Evolutionary conservation across 2,797 vertebrate species (phyloP), one percentile per base, ranked within the genome.

Genomic region (Enteromius fasciolatus): DNA sequence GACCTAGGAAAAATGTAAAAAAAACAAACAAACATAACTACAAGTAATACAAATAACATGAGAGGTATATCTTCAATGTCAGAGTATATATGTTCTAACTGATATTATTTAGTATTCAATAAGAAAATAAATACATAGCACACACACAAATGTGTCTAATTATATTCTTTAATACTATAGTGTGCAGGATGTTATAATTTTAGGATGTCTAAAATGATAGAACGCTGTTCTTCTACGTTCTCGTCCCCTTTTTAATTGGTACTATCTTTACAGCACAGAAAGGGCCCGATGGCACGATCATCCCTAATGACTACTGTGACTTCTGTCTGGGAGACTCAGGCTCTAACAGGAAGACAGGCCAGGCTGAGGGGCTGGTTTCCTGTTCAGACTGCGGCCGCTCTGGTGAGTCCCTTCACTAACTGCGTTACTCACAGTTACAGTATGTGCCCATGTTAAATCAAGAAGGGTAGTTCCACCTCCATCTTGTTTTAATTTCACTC

Each of bases 301-400:
- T 99, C 91, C 96, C 98, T 90, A 99, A 99, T 87, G 97, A 98
- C 94, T 99, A 99, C 96, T 99, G 98, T 93, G 98, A 99, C 92
- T 99, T 99, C 96, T 99, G 98, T 92, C 93, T 99, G 36, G 98
- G 98, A 72, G 97, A 97, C 90, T 97, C 97, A 64, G 97, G 94
- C 87, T 95, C 98, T 91, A 99, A 99, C 93, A 96, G 97, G 93
- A 99, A 99, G 94, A 98, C 97, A 3, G 98, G 98, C 48, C 95
- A 96, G 70, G 96, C 97, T 0, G 98, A 99, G 90, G 97, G 98
- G 90, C 94, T 99, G 89, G 97, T 99, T 84, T 99, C 98, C 0
- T 99, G 98, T 92, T 97, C 98, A 10, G 98, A 99, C 94, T 99
- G 98, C 79, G 98, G 98, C 87, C 98, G 97, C 90, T 99, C 98